Conservation (phyloP, 2,888 invertebrate species). For the Drosophila tanythrix region DNA sequence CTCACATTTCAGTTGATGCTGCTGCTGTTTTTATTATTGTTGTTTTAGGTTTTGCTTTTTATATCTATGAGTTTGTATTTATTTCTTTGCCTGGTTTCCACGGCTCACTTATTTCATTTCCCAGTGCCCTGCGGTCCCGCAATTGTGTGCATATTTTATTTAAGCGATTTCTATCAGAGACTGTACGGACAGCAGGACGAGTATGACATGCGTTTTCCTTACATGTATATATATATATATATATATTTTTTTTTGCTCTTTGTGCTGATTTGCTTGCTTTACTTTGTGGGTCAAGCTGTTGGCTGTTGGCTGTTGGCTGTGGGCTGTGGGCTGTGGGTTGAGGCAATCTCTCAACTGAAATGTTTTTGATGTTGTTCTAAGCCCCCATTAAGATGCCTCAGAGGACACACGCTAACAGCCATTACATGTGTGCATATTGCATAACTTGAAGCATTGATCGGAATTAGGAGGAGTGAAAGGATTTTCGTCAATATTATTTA, state of each 20-base stretch:
- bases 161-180: conserved; percentile 43
- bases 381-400: conserved; percentile 22
- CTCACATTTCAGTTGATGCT: conserved; percentile 14
- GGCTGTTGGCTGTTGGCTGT: background rate
- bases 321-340: conserved; percentile 1
- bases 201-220: conserved; percentile 62
- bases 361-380: conserved; percentile 43
- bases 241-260: background rate
- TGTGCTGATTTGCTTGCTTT: conserved; percentile 69
- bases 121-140: conserved; percentile 61
- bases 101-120: conserved; percentile 75
- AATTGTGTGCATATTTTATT: conserved; percentile 75
- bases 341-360: conserved; percentile 22
- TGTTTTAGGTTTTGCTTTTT: conserved; percentile 34
- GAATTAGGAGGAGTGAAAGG: background rate
- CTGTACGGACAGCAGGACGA: conserved; percentile 34
- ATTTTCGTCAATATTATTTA: conserved; percentile 6
- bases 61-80: conserved; percentile 23
- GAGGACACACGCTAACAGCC: conserved; percentile 37
- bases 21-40: conserved; percentile 16
- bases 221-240: background rate
- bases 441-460: conserved; percentile 6
- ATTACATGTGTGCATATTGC: conserved; percentile 45
- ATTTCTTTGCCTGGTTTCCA: conserved; percentile 42
- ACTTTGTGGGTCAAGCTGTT: conserved; percentile 73